These are phyloP conservation scores for Limnephilus lunatus DNA, from an alignment of 2,888 invertebrate species.

Conservation along the genomic window DNA sequence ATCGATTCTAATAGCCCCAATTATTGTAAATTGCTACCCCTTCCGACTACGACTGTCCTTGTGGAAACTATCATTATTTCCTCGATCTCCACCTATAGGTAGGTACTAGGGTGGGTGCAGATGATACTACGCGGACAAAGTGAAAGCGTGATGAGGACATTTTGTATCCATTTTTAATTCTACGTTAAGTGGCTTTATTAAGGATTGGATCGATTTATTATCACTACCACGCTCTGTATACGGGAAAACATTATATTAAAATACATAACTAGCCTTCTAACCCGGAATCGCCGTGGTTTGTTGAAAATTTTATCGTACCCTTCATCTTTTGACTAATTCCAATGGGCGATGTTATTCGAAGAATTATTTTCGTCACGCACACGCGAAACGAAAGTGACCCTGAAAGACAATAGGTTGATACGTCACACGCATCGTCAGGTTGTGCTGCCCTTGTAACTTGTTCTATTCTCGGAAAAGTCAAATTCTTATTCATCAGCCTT, in stretches of 20 bases:
- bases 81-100: no score
- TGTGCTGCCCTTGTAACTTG: neutral
- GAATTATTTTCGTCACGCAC: neutral
- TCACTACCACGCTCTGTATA: neutral
- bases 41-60: neutral
- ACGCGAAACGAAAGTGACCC: neutral
- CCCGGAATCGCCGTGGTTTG: neutral
- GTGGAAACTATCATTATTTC: neutral
- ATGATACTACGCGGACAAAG: neutral
- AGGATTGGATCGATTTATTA: neutral
- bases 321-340: no score
- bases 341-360: neutral
- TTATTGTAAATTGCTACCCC: neutral
- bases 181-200: neutral
- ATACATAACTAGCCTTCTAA: neutral
- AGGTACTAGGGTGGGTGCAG: neutral
- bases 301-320: neutral
- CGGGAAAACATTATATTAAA: neutral
- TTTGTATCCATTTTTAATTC: neutral
- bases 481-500: neutral
- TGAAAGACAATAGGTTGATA: neutral
- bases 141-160: neutral
- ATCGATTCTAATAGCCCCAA: constrained; percentile 9
- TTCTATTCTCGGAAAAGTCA: neutral
- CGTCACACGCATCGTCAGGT: neutral